Conservation (phyloP, 23 tunicate genomes). For the Diplosoma virens region DNA sequence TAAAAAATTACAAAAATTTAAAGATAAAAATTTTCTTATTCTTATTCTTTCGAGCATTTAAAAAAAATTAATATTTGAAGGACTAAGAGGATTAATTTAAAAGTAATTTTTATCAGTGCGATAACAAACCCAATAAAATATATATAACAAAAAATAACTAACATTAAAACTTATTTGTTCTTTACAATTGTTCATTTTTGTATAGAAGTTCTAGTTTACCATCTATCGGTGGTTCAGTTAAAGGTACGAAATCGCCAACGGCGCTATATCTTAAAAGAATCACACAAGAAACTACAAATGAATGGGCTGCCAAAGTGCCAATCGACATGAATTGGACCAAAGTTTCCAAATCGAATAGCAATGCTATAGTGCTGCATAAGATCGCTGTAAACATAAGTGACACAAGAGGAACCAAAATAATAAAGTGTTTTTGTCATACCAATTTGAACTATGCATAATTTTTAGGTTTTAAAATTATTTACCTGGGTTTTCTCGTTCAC, state of each 20-base stretch:
- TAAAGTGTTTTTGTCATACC: not conserved
- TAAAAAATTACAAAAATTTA: too few species aligned
- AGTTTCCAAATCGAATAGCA: constrained; percentile 59
- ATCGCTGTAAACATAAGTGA: constrained; percentile 45
- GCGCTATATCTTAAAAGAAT: constrained; percentile 46
- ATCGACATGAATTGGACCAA: constrained; percentile 75
- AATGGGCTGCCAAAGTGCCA: constrained; percentile 58
- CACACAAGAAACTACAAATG: constrained; percentile 74
- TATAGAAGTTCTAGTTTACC: too few species aligned
- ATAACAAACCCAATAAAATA: too few species aligned
- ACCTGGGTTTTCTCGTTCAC: constrained; percentile 68
- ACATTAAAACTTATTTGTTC: too few species aligned
- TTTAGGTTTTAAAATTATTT: not conserved
- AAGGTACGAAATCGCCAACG: constrained; percentile 1
- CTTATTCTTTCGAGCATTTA: too few species aligned
- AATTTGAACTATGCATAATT: not conserved
- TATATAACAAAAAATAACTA: too few species aligned
- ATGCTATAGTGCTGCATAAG: constrained; percentile 54
- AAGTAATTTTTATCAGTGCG: too few species aligned
- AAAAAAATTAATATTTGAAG: too few species aligned
- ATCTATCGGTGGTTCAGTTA: not conserved
- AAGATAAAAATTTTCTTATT: too few species aligned
- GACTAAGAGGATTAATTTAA: too few species aligned
- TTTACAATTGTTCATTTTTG: too few species aligned
- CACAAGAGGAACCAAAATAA: constrained; percentile 46